These are phyloP conservation scores for Brachionus sp. DNA, from an alignment of 1,140 invertebrate genomes.

Conservation along the genomic window DNA sequence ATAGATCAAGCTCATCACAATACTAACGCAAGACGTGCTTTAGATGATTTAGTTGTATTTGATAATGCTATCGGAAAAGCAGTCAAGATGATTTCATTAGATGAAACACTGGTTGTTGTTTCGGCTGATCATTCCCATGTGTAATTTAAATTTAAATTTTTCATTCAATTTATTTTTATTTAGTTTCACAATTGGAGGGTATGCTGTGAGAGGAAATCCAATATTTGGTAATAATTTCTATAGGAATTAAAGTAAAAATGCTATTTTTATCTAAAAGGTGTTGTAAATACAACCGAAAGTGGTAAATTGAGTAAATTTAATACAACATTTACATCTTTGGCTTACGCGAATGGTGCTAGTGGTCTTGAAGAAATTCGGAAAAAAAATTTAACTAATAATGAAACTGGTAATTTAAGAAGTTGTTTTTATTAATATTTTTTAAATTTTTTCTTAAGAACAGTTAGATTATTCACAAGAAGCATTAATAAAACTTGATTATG, in stretches of 20 bases:
- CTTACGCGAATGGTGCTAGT: constrained; percentile 57
- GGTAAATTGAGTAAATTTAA: background rate
- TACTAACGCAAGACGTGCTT: constrained; percentile 71
- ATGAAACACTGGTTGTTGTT: constrained; percentile 78
- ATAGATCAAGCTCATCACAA: constrained; percentile 85
- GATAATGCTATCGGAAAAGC: constrained; percentile 64
- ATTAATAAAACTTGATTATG: constrained; percentile 68
- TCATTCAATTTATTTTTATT: background rate
- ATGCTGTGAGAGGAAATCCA: constrained; percentile 47
- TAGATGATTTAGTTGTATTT: constrained; percentile 73
- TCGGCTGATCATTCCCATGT: constrained; percentile 76
- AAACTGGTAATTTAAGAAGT: background rate
- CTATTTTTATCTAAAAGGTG: background rate
- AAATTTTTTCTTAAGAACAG: background rate
- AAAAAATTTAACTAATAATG: constrained; percentile 8
- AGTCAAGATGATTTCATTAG: background rate
- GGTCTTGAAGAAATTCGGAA: background rate
- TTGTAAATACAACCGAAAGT: background rate
- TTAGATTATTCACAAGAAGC: constrained; percentile 56
- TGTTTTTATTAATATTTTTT: background rate
- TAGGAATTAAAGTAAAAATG: background rate
- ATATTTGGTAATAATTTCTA: constrained; percentile 47
- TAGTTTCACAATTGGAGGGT: constrained; percentile 49
- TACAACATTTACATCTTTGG: constrained; percentile 53
- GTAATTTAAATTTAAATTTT: background rate